A percentile compares a stretch with the other conserved stretches of the same genome.
Conservation (phyloP, 2,797 vertebrate species). For the Hipposideros larvatus region DNA sequence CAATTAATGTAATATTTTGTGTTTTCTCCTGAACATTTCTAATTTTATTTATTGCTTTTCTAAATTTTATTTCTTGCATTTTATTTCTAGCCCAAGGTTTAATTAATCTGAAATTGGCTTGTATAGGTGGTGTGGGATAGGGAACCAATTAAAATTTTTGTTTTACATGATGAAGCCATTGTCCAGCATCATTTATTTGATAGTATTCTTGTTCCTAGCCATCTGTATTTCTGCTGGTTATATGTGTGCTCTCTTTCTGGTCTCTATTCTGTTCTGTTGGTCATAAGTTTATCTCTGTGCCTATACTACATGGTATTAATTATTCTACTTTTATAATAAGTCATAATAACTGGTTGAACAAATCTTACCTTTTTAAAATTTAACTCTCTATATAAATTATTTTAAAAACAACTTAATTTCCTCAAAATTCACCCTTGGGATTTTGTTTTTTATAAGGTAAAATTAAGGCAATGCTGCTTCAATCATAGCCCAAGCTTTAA, state of each 20-base stretch:
- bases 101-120: not conserved
- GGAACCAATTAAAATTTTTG: not conserved
- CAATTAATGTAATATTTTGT: conserved; percentile 20
- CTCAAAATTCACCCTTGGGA: not conserved
- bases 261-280: not conserved
- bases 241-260: not conserved
- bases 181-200: not conserved
- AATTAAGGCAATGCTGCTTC: not conserved
- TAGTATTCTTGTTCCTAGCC: not conserved
- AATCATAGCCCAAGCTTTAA: not conserved
- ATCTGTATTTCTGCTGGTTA: not conserved
- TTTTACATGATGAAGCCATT: not conserved
- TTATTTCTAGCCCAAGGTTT: not conserved
- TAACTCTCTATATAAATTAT: not conserved
- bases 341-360: not conserved
- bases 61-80: not conserved
- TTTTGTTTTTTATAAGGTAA: not conserved
- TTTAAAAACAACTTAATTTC: not conserved
- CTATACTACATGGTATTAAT: not conserved
- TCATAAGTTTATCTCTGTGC: not conserved
- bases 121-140: not conserved
- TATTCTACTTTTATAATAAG: not conserved
- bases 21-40: not conserved
- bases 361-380: not conserved
- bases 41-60: not conserved